These are phyloP conservation scores for Ceratina calcarata DNA, from an alignment of 1,140 invertebrate genomes.

Conservation along the genomic window DNA sequence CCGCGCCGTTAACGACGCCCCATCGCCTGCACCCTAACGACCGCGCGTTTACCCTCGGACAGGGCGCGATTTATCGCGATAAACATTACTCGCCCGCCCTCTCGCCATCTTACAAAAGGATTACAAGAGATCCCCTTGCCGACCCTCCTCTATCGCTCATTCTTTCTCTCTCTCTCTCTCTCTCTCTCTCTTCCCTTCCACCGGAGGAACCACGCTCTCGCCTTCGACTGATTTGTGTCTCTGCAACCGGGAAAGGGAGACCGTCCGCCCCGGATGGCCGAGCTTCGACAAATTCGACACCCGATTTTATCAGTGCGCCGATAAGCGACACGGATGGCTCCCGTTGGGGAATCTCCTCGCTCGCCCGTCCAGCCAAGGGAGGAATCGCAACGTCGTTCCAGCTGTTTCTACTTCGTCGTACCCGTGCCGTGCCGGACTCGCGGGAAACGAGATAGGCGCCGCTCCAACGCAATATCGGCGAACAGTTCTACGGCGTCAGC, in stretches of 20 bases:
- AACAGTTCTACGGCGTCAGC: conserved; percentile 26
- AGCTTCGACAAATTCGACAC: conserved; percentile 31
- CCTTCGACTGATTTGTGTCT: conserved; percentile 1
- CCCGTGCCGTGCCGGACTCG: too few relatives aligned
- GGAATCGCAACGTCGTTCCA: background rate
- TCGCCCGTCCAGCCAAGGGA: background rate
- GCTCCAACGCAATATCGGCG: conserved; percentile 24
- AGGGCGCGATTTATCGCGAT: conserved; percentile 39
- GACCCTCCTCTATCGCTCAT: background rate
- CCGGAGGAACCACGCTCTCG: background rate
- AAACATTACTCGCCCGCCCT: conserved; percentile 30
- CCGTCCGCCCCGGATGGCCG: too few relatives aligned
- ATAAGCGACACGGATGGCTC: conserved; percentile 14
- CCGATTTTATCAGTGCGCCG: conserved; percentile 20
- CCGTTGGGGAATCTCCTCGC: background rate
- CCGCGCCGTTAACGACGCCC: conserved; percentile 18
- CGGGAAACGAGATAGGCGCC: conserved; percentile 14
- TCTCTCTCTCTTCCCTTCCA: background rate
- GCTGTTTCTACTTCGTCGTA: conserved; percentile 5
- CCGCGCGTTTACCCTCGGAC: conserved; percentile 12
- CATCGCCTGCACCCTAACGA: conserved; percentile 33
- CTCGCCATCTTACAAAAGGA: conserved; percentile 37
- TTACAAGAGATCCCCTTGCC: conserved; percentile 15
- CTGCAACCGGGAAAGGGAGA: background rate
- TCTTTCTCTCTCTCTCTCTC: too few relatives aligned